Base-by-base conservation (phyloP, 2,888 invertebrate genomes). In the Bellardia pandia region DNA sequence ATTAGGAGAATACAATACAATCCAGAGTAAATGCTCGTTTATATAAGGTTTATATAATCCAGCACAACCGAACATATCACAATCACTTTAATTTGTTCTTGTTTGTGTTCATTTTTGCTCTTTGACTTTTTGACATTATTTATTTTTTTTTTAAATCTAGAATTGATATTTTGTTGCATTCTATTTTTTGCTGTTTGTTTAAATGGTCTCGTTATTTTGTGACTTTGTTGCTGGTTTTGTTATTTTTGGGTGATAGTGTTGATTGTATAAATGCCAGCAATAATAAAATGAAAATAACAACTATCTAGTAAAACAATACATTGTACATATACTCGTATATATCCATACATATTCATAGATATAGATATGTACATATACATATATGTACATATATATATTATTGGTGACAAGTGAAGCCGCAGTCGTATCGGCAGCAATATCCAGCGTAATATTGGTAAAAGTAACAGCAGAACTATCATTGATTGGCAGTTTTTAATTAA, bases 401-500 rank as follows among this genome's bases (percentile, higher is more conserved):
- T 23, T 42, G 62, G 45, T 60, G 82, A 76, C 82, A 82, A 14
- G 5, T 60, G 23, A 60, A 82, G 53, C 68, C 48, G 37, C 45
- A 45, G 45, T 9, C 3, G 13, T 45, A 45, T 9, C 45, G 45
- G 11, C 45, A 68, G 45, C 30, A n/a, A 64, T 83, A 40, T 11
- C 60, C 48, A 5, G 42, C 23, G 45, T 62, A 45, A 42, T 48
- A 13, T 23, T 13, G 40, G 37, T 51, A 71, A n/a, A 64, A 58
- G 40, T 64, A 23, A 51, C 60, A 56, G 45, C 40, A 68, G 40
- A 71, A 58, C 58, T 82, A 60, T 45, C 45, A 77, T 66, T 77
- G 79, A 84, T 86, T 86, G 86, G 66, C 84, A 86, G 76, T 86
- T 86, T 86, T 86, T 86, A 84, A 86, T 84, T 86, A 84, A 84